Evolutionary conservation across 2,888 invertebrate species (phyloP).

Genomic region (Malacosoma neustria): DNA sequence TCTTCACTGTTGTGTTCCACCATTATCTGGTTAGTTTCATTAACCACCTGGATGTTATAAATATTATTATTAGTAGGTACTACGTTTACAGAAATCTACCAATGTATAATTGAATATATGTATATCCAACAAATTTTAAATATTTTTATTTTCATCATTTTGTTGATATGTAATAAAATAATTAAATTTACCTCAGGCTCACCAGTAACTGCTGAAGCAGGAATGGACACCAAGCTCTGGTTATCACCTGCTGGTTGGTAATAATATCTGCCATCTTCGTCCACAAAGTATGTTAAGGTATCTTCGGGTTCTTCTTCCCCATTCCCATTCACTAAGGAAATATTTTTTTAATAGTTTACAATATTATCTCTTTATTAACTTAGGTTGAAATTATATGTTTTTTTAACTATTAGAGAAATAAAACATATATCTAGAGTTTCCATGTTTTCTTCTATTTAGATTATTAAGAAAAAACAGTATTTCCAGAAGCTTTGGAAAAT

Average conservation of each 20-base stretch:
- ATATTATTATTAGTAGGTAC: no score
- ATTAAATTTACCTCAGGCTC: constrained; percentile 33
- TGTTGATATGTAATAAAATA: not conserved
- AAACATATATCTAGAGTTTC: no score
- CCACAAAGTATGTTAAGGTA: constrained; percentile 84
- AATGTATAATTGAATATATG: no score
- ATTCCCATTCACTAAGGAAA: constrained; percentile 13
- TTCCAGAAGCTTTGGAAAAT: no score
- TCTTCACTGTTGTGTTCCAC: constrained; percentile 62
- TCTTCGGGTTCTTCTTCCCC: constrained; percentile 34
- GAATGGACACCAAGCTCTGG: constrained; percentile 77
- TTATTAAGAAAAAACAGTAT: no score
- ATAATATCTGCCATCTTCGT: constrained; percentile 88
- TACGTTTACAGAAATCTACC: no score
- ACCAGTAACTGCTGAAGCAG: constrained; percentile 30
- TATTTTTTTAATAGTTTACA: not conserved
- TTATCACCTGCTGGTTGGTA: constrained; percentile 81
- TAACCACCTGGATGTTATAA: constrained; percentile 1
- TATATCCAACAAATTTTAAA: no score
- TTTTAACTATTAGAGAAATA: no score
- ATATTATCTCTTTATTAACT: no score
- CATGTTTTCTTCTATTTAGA: no score
- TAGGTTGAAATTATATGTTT: no score
- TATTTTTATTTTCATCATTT: not conserved
- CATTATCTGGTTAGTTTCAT: constrained; percentile 26